Conservation (phyloP, 1,140 invertebrate species). For the Probaryconus sp. region DNA sequence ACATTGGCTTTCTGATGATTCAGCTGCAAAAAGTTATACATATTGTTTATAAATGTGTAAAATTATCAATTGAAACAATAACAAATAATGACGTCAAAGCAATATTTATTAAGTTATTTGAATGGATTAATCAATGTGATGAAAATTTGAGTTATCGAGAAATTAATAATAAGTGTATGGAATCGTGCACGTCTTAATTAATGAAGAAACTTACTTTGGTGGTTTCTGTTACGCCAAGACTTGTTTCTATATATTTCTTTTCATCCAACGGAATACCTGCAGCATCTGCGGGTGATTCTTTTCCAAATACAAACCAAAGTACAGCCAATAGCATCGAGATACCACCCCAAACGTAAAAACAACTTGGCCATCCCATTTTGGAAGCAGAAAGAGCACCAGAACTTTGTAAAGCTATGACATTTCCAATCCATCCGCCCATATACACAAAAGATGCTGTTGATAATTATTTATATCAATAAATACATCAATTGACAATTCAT, state of each 20-base stretch:
- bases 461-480: constrained; percentile 11
- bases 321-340: constrained; percentile 68
- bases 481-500: constrained; percentile 5
- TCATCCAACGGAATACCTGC: constrained; percentile 72
- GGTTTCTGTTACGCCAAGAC: constrained; percentile 75
- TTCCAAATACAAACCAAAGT: constrained; percentile 71
- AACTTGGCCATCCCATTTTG: constrained; percentile 81
- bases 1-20: too few relatives aligned
- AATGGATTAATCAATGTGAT: too few relatives aligned
- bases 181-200: too few relatives aligned
- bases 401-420: constrained; percentile 81
- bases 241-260: constrained; percentile 76
- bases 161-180: too few relatives aligned
- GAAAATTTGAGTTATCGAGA: too few relatives aligned
- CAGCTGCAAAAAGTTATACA: too few relatives aligned
- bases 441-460: constrained; percentile 71
- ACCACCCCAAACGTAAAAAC: constrained; percentile 81
- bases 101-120: too few relatives aligned
- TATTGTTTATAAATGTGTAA: too few relatives aligned
- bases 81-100: too few relatives aligned
- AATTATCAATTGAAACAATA: too few relatives aligned
- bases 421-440: constrained; percentile 81
- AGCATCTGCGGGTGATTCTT: constrained; percentile 78
- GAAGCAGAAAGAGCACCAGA: constrained; percentile 81
- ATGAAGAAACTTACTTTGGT: constrained; percentile 70